Evolutionary conservation across 2,888 invertebrate species (phyloP), one percentile per base, ranked within the genome.

Genomic region (Protophormia terraenovae): DNA sequence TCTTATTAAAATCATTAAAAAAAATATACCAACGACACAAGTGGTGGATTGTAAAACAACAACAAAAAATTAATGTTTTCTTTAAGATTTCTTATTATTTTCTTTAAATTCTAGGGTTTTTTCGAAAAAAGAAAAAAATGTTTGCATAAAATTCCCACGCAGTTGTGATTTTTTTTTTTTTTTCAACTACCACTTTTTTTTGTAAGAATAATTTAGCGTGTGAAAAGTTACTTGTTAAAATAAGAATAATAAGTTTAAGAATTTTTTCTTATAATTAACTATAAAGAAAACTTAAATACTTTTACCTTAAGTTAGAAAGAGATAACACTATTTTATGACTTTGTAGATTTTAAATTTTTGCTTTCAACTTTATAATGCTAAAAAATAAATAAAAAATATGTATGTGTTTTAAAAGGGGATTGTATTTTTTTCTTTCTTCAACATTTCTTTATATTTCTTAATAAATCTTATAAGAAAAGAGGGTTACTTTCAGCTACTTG

Each of bases 81-180:
- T 67, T 71, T 27, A 80, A 84, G 72, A 81, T 41, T 55, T 73
- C 58, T 64, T 27, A n/a, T 41, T 14, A 12, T 38, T 27, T 55
- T 10, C 27, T 58, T 64, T 14, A 75, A 24, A 72, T 53, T 80
- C 66, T 73, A 41, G 53, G 32, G n/a, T 16, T 16, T 64, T 55
- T 27, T 10, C 7, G 27, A 50, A 78, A 22, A 35, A n/a, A n/a
- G n/a, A n/a, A n/a, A n/a, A n/a, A n/a, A n/a, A 84, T 72, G 71
- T 87, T 87, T 88, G 87, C 86, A 86, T 87, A 87, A 89, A 84
- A 89, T 89, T 91, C 91, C 91, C 91, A 91, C 90, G 91, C 88
- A 89, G 89, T 89, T 89, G 84, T 89, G 90, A 89, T 91, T 90
- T 85, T 89, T 81, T 80, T 19, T 29, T 47, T 12, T 16, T 32